These are phyloP conservation scores for Yponomeuta evonymella DNA, from an alignment of 2,888 invertebrate genomes.

Conservation along the genomic window DNA sequence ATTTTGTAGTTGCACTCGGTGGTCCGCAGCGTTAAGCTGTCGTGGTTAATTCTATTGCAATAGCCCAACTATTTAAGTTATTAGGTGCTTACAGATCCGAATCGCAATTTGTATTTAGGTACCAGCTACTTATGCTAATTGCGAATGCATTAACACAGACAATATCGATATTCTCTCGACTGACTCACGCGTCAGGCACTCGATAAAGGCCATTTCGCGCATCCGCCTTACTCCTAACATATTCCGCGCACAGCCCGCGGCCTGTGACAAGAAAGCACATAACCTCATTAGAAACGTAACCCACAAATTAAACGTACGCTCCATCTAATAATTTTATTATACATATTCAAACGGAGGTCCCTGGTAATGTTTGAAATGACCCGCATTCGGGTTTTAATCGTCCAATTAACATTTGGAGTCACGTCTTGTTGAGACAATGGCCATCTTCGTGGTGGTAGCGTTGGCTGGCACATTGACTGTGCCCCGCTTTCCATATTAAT, in stretches of 20 bases:
- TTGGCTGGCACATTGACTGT: conserved; percentile 70
- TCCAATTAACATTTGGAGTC: conserved; percentile 75
- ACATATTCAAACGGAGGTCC: conserved; percentile 74
- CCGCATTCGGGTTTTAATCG: conserved; percentile 75
- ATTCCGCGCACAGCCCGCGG: conserved; percentile 65
- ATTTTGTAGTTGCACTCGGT: too few relatives aligned
- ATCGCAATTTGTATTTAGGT: background rate
- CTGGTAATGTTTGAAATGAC: conserved; percentile 71
- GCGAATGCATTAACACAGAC: conserved; percentile 17
- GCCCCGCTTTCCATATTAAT: conserved; percentile 73
- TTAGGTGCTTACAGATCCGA: background rate
- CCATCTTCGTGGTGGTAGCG: conserved; percentile 73
- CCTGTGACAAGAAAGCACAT: conserved; percentile 76
- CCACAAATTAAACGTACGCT: conserved; percentile 62
- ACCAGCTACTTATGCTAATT: background rate
- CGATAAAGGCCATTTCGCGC: conserved; percentile 65
- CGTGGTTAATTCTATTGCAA: background rate
- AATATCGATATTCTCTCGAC: conserved; percentile 55
- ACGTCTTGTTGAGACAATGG: conserved; percentile 74
- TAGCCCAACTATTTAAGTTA: background rate
- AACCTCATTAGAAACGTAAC: conserved; percentile 74
- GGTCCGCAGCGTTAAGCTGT: background rate
- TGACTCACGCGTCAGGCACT: conserved; percentile 53
- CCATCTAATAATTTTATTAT: conserved; percentile 74
- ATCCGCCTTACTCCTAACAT: conserved; percentile 62